phyloP scores from a whole-genome alignment of 53 echinoderm and acorn worm genomes.

The Pentamera pediparva region DNA sequence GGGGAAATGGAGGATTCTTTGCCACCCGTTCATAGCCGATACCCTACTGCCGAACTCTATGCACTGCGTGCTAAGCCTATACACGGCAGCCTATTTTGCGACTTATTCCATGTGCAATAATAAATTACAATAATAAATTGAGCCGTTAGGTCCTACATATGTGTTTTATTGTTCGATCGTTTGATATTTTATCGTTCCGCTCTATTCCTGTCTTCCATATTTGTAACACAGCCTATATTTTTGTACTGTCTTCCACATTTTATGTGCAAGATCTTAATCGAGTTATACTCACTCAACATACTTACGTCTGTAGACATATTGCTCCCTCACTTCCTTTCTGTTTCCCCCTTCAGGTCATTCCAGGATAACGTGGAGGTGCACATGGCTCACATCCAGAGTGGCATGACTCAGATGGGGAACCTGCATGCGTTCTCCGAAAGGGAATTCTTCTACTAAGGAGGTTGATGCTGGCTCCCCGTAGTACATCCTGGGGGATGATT shows the following conservation, averaged over 20 bases:
- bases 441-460: neutral
- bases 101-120: too few relatives aligned
- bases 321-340: neutral
- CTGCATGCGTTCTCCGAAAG: constrained; percentile 91
- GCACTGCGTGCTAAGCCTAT: too few relatives aligned
- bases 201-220: neutral
- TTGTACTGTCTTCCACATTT: neutral
- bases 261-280: neutral
- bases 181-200: neutral
- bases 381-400: constrained; percentile 91
- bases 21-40: too few relatives aligned
- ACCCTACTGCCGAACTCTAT: too few relatives aligned
- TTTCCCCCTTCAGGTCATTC: constrained; percentile 62
- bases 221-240: too few relatives aligned
- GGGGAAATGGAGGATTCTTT: too few relatives aligned
- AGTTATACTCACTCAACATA: neutral
- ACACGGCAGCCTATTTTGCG: too few relatives aligned
- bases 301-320: too few relatives aligned
- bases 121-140: too few relatives aligned
- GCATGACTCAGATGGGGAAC: constrained; percentile 98
- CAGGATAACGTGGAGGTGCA: constrained; percentile 96
- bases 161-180: neutral
- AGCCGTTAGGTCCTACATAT: too few relatives aligned
- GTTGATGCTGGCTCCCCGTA: neutral
- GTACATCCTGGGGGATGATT: neutral